phyloP scores from a whole-genome alignment of 2,113 vertebrate species.

The Chamaetylas fuelleborni region DNA sequence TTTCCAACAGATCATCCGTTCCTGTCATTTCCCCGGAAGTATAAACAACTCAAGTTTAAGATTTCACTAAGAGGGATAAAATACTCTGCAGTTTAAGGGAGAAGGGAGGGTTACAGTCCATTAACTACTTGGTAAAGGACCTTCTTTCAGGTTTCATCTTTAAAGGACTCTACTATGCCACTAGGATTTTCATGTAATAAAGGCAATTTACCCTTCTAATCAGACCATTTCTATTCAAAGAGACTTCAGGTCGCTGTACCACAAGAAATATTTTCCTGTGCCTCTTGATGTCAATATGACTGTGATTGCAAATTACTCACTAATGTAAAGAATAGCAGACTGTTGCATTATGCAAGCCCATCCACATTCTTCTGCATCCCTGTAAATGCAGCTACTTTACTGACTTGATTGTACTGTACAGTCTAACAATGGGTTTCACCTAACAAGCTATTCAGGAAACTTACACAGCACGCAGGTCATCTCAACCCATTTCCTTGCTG shows the following conservation, averaged over 20 bases:
- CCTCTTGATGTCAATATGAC: not conserved
- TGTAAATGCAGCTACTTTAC: conserved; percentile 3
- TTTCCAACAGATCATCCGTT: conserved; percentile 11
- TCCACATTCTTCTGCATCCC: not conserved
- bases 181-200: not conserved
- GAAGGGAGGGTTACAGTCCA: not conserved
- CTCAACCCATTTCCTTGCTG: not conserved
- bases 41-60: conserved; percentile 27
- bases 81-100: not conserved
- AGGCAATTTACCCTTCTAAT: not conserved
- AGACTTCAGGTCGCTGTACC: not conserved
- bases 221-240: not conserved
- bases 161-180: not conserved
- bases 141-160: not conserved
- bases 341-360: conserved; percentile 54
- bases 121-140: not conserved
- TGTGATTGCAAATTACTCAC: not conserved
- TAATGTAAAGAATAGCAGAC: not conserved
- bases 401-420: not conserved
- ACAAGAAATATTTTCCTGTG: not conserved
- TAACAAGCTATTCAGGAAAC: conserved; percentile 44
- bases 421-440: not conserved
- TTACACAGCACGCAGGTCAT: not conserved
- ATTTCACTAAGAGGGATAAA: not conserved
- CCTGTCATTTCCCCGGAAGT: not conserved